Evolutionary conservation across 2,797 vertebrate species (phyloP).

Genomic region (Bryconaethiops microstoma): DNA sequence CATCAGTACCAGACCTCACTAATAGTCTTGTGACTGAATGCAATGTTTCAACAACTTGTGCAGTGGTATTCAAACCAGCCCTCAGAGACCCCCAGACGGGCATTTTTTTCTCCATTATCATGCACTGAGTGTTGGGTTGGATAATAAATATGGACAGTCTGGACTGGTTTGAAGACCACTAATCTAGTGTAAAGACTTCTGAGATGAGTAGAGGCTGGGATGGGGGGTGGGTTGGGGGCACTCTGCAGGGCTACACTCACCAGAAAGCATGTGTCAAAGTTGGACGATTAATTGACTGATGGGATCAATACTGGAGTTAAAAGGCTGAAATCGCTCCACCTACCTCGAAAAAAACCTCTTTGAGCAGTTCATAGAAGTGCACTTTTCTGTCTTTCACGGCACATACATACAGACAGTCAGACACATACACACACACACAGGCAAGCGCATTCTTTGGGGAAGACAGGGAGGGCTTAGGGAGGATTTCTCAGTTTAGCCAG

Average conservation of each 20-base stretch:
- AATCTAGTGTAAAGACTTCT: neutral
- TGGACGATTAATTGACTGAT: conserved; percentile 58
- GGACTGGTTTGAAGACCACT: no score
- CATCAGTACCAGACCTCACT: no score
- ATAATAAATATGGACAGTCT: no score
- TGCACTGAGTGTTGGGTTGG: no score
- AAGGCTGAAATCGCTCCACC: conserved; percentile 40
- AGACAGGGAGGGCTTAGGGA: conserved; percentile 50
- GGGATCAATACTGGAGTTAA: conserved; percentile 57
- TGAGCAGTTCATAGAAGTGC: conserved; percentile 20
- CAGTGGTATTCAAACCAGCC: no score
- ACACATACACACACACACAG: conserved; percentile 26
- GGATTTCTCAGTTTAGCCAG: conserved; percentile 57
- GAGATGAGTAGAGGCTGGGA: neutral
- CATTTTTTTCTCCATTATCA: no score
- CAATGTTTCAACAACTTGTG: neutral
- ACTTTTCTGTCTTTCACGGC: conserved; percentile 41
- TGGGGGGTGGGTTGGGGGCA: neutral
- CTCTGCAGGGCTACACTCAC: conserved; percentile 26
- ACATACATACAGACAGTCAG: conserved; percentile 17
- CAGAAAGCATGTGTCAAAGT: conserved; percentile 47
- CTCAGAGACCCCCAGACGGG: no score
- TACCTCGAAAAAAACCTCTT: conserved; percentile 31
- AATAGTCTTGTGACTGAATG: neutral
- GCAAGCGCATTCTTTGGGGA: conserved; percentile 36